Conservation (phyloP, 2,797 vertebrate species). For the Dromococcyx pavoninus region DNA sequence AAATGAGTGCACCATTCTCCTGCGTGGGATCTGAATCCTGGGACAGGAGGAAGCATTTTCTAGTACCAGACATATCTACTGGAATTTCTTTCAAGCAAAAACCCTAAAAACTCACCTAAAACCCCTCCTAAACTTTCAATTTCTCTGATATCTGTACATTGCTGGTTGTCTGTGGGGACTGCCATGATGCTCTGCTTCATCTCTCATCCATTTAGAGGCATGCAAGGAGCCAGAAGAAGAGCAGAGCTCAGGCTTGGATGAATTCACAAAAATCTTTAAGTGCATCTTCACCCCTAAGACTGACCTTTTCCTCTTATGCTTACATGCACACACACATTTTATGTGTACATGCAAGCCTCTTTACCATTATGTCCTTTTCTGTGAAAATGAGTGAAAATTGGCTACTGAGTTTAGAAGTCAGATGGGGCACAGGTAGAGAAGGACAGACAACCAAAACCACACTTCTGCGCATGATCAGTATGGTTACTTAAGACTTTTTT, state of each 20-base stretch:
- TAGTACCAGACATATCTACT: not conserved
- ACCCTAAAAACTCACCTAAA: not conserved
- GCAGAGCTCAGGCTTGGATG: not conserved
- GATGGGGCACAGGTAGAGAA: not conserved
- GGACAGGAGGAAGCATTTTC: not conserved
- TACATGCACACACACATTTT: not conserved
- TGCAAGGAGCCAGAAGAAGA: not conserved
- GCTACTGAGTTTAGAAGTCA: not conserved
- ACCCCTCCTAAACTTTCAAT: not conserved
- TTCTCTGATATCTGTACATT: not conserved
- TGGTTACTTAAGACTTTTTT: not conserved
- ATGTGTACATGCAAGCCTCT: not conserved
- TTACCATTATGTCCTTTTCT: not conserved
- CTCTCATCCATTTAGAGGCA: not conserved
- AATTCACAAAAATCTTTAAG: not conserved
- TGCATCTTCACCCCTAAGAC: not conserved
- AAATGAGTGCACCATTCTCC: not conserved
- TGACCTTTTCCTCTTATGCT: not conserved
- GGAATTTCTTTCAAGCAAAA: not conserved
- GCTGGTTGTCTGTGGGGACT: not conserved
- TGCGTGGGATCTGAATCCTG: not conserved
- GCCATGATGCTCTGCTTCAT: not conserved
- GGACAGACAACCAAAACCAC: not conserved
- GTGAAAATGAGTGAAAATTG: not conserved
- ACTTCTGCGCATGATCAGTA: not conserved